Percentiles rank a stretch among this genome's conserved stretches.
Evolutionary conservation across 1,140 invertebrate species (phyloP).

Genomic region (Papilio polytes): DNA sequence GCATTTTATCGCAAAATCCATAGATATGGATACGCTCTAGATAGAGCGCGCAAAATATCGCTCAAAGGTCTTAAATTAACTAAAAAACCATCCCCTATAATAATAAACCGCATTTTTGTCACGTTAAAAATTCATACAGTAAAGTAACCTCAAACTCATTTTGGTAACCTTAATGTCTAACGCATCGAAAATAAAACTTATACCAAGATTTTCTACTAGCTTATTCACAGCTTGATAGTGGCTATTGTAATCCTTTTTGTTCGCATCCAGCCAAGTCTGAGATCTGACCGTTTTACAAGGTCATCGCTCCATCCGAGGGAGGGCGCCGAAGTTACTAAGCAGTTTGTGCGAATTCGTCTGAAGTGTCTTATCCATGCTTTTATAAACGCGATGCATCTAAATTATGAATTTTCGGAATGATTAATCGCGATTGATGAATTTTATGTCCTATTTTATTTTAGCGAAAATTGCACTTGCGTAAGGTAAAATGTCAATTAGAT

Average conservation of each 20-base stretch:
- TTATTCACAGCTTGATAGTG: neutral
- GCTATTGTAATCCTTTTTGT: neutral
- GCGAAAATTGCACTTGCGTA: neutral
- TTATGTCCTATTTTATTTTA: neutral
- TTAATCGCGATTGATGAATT: neutral
- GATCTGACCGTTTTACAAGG: conserved; percentile 1
- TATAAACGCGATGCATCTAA: neutral
- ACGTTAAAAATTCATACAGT: too few relatives aligned
- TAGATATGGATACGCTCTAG: too few relatives aligned
- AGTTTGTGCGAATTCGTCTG: neutral
- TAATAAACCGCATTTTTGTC: too few relatives aligned
- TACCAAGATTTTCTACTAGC: too few relatives aligned
- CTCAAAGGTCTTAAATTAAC: neutral
- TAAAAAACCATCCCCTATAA: neutral
- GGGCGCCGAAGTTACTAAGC: neutral
- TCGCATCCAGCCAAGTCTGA: neutral
- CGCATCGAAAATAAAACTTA: too few relatives aligned
- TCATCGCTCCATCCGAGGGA: neutral
- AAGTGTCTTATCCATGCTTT: too few relatives aligned
- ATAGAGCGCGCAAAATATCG: neutral
- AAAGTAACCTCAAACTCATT: too few relatives aligned
- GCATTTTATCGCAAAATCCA: neutral
- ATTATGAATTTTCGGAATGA: neutral
- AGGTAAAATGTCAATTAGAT: neutral
- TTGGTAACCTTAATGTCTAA: too few relatives aligned